Base-by-base conservation (phyloP, 2,113 vertebrate genomes). In the Microcebus tavaratra region DNA sequence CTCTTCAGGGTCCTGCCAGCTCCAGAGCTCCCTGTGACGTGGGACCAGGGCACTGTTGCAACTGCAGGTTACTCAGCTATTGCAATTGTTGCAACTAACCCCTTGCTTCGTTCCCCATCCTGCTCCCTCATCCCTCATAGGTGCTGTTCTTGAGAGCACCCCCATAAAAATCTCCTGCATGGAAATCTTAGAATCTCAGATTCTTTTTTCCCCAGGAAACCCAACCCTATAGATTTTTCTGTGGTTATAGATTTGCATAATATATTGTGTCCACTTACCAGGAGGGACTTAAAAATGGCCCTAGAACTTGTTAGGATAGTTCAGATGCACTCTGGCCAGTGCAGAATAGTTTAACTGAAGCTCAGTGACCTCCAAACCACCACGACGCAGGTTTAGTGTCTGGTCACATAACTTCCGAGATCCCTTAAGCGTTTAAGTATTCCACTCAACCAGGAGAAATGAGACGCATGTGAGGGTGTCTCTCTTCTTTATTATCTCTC, bases 401-500 rank as follows among this genome's bases (percentile, higher is more conserved):
- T 39, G 85, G 73, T 95, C 98, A 95, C 96, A 96, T 97, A 97
- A 97, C 95, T 96, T 96, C 93, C 95, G 80, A 15, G 83, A 97
- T 97, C 97, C 96, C 73, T 80, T 68, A 63, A 97, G 97, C 97
- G 97, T 98, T 98, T 98, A 98, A 97, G 93, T 80, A 96, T 97
- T 96, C 85, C 34, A 31, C 86, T 95, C 92, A 65, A 63, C 68
- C 79, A 55, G 95, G 90, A 98, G 97, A 97, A 96, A 97, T 27
- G 96, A 97, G 92, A 96, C 89, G 61, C 63, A 95, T 73, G 90
- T 87, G 85, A 97, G 63, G 75, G 45, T 95, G 97, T 98, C 94
- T 95, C 83, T 98, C 53, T 98, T 97, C 97, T 99, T 99, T 98
- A 98, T 98, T 98, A 97, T 94, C 96, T 95, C 98, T 97, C 96